Base-by-base conservation (phyloP, 2,888 invertebrate genomes). In the Andrena praecox region DNA sequence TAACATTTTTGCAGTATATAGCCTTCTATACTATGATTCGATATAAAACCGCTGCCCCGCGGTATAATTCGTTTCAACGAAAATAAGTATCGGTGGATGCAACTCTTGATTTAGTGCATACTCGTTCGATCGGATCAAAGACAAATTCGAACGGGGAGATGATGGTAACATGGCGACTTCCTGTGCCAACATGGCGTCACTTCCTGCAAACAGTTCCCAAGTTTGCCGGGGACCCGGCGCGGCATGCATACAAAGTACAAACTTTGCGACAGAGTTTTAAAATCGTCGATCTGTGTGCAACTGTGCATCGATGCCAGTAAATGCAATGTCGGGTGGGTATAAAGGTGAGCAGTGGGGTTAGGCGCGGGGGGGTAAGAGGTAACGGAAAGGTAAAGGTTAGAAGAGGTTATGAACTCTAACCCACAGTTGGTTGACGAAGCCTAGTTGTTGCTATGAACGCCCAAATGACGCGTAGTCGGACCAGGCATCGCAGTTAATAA, bases 331-430 rank as follows among this genome's bases (percentile, higher is more conserved):
- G 86, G 78, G 77, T 82, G 84, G 80, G 78, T 70, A 82, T 84
- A 85, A 87, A 85, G 86, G 84, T 84, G 81, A 80, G 85, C 76
- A 82, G 88, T 85, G 86, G 89, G 90, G 85, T 78, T 87, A 81
- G 85, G 56, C 82, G 77, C 54, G 77, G 82, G 85, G 84, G 70
- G 84, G 81, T 77, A 80, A 79, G 87, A 87, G 89, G 90, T 52
- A 85, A 87, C 85, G 90, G 80, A 90, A 90, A 88, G 89, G 91
- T 90, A 89, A 91, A 92, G 91, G 91, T 91, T 91, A 90, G 87
- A 90, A 90, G 90, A 92, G 91, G 91, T 91, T 91, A 92, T 90
- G 91, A 91, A 92, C 91, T 92, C 90, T 90, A 89, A 90, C 90
- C 89, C 89, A 87, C 85, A 85, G 77, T 86, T 87, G 81, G 83